Percentiles rank a stretch among this genome's conserved stretches.
These are phyloP conservation scores for Micrasema minimum DNA, from an alignment of 1,140 invertebrate genomes.

Conservation along the genomic window DNA sequence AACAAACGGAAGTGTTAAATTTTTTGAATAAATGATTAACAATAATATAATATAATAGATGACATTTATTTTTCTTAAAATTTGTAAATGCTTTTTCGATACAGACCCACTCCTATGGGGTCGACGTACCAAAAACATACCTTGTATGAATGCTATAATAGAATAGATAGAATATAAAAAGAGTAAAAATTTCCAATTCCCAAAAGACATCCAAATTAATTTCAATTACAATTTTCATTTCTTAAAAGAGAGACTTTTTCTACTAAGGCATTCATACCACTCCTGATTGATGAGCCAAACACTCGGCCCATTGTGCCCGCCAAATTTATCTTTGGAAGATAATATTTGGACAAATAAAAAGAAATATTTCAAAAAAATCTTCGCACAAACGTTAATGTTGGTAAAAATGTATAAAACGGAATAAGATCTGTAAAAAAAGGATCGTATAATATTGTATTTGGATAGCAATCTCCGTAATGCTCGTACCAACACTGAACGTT, in stretches of 20 bases:
- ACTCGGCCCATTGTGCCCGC: not conserved
- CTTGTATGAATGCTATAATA: conserved; percentile 29
- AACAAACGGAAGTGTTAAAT: conserved; percentile 26
- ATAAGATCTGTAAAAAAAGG: not conserved
- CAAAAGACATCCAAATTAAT: conserved; percentile 10
- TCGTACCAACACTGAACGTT: conserved; percentile 45
- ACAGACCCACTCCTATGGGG: not conserved
- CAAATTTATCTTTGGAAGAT: conserved; percentile 6
- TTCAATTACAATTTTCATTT: conserved; percentile 23
- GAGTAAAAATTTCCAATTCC: conserved; percentile 12
- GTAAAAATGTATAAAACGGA: conserved; percentile 25
- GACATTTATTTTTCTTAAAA: conserved; percentile 10
- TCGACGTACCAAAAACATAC: conserved; percentile 6
- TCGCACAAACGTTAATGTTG: conserved; percentile 49
- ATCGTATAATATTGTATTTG: not conserved
- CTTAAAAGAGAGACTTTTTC: conserved; percentile 19
- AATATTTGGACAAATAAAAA: conserved; percentile 4
- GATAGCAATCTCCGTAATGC: conserved; percentile 2
- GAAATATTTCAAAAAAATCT: conserved; percentile 26
- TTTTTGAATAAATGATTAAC: conserved; percentile 27
- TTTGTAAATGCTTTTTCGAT: conserved; percentile 26
- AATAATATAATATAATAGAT: conserved; percentile 19
- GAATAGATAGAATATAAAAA: conserved; percentile 34
- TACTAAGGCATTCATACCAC: conserved; percentile 40
- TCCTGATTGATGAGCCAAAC: not conserved